Evolutionary conservation across 2,888 invertebrate species (phyloP).

Genomic region (Drosophila kambysellisi): DNA sequence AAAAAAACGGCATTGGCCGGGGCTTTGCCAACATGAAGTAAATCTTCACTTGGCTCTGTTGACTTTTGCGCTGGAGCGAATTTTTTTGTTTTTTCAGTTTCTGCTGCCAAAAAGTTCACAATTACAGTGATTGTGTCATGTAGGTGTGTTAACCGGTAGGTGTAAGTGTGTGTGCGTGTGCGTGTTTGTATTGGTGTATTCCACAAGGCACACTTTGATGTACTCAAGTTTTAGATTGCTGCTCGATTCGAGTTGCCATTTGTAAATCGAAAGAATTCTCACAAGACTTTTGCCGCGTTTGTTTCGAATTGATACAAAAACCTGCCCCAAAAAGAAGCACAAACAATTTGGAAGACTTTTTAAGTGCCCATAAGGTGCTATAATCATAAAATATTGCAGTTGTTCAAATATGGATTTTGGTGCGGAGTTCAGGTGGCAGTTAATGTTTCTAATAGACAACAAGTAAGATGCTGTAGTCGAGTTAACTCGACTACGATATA

Average conservation of each 20-base stretch:
- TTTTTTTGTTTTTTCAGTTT: constrained; percentile 37
- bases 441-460: neutral
- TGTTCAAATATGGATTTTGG: neutral
- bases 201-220: constrained; percentile 57
- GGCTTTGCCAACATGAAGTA: constrained; percentile 68
- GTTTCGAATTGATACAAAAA: constrained; percentile 19
- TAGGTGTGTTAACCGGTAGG: constrained; percentile 17
- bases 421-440: neutral
- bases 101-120: constrained; percentile 64
- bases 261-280: constrained; percentile 59
- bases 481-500: too few relatives aligned
- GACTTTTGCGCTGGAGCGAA: constrained; percentile 45
- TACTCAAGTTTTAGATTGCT: constrained; percentile 51
- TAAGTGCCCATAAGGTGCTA: neutral
- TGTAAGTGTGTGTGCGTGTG: constrained; percentile 16
- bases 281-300: constrained; percentile 13
- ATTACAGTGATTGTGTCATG: constrained; percentile 66
- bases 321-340: neutral
- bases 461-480: too few relatives aligned
- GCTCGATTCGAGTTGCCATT: constrained; percentile 33
- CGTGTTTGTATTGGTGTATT: constrained; percentile 31
- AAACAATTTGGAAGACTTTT: neutral
- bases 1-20: constrained; percentile 43
- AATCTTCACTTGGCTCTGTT: constrained; percentile 67
- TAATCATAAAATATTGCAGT: neutral